These are phyloP conservation scores for Sphaeridia pumilis DNA, from an alignment of 2,888 invertebrate species.

Conservation along the genomic window DNA sequence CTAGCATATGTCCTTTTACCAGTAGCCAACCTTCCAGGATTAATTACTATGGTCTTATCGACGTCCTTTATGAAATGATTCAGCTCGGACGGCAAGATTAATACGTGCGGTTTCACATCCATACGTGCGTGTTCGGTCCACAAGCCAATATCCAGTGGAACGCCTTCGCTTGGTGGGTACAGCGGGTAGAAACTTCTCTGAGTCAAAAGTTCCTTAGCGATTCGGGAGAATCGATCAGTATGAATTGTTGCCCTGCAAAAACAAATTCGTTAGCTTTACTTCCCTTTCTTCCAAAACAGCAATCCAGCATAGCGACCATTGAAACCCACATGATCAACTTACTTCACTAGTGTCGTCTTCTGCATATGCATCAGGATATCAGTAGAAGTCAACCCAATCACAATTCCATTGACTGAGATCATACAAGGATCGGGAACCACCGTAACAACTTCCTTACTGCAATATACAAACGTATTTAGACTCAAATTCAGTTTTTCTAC, in stretches of 20 bases:
- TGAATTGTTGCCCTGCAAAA: conserved; percentile 12
- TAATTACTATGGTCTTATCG: conserved; percentile 65
- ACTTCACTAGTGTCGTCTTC: conserved; percentile 64
- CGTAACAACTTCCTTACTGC: conserved; percentile 41
- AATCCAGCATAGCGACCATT: no score
- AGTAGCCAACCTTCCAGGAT: conserved; percentile 72
- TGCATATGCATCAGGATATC: conserved; percentile 74
- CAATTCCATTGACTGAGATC: conserved; percentile 60
- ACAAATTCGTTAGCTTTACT: conserved; percentile 14
- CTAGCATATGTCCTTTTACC: conserved; percentile 65
- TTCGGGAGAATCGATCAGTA: conserved; percentile 59
- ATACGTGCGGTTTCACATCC: conserved; percentile 61
- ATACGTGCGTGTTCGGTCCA: conserved; percentile 62
- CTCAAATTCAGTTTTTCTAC: no score
- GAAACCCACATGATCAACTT: conserved; percentile 42
- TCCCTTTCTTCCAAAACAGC: no score
- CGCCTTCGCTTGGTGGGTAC: conserved; percentile 56
- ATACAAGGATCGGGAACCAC: conserved; percentile 71
- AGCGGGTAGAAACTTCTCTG: conserved; percentile 75
- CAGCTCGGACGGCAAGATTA: conserved; percentile 74
- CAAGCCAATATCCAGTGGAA: conserved; percentile 57
- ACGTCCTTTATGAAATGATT: conserved; percentile 68
- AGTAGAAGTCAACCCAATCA: conserved; percentile 65
- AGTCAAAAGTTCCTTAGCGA: conserved; percentile 58
- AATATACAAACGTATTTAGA: no score